Base-by-base conservation (phyloP, 2,797 vertebrate species). In the Scolopax rusticola region DNA sequence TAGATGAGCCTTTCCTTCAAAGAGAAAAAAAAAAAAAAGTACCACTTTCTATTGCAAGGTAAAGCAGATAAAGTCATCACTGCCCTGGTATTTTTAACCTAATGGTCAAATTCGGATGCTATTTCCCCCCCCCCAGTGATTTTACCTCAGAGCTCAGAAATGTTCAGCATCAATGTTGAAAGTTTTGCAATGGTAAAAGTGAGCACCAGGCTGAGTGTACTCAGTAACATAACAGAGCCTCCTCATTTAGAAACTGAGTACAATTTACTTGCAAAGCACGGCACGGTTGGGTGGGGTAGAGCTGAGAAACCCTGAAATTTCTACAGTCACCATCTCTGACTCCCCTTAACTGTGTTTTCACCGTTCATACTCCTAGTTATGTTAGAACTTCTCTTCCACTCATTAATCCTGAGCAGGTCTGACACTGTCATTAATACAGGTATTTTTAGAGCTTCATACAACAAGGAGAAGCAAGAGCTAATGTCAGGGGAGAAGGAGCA, bases 11-110 rank as follows among this genome's bases (percentile, higher is more conserved):
- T 84, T 50, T 91, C 64, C 32, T 59, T 36, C 53, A 65, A 13
- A 25, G 8, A 48, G 32, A 60, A 41, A 63, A 19, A 0, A 15
- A 57, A 19, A 0, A 15, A 64, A 19, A 15, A 0, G 0, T 36
- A 74, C 3, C 14, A 19, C 15, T 15, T 4, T 8, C 40, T n/a
- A 5, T 11, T 60, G 21, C 30, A 84, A 74, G 45, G 33, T 57
- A 64, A 91, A 84, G 20, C 38, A 69, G 64, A 61, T 28, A 6
- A 90, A 93, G 41, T 70, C 40, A 73, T 45, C 60, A n/a, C 40
- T 80, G 11, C 9, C 30, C 7, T 40, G 12, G 27, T 33, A 53
- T 50, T 89, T 86, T 82, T 87, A 87, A 82, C 30, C 15, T 75
- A 9, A 4, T 15, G 8, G 3, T 61, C 73, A 61, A 79, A 71